Percentiles rank a stretch among this genome's conserved stretches.
phyloP scores from a whole-genome alignment of 2,797 vertebrate species.

The Phaenicophaeus curvirostris region DNA sequence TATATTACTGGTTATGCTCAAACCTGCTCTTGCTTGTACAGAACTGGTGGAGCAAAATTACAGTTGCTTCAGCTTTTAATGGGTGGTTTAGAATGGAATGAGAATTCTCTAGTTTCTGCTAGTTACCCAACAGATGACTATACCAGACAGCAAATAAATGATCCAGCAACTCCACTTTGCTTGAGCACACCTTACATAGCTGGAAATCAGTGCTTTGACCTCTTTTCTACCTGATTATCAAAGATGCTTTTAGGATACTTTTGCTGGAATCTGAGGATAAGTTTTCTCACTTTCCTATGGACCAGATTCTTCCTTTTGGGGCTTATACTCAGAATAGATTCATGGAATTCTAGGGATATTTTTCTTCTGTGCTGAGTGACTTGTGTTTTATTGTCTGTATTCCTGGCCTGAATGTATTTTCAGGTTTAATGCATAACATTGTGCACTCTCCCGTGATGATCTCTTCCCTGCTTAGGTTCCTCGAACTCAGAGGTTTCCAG shows the following conservation, averaged over 20 bases:
- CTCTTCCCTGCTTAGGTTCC: conserved; percentile 79
- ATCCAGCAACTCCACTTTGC: not conserved
- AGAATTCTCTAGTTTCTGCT: not conserved
- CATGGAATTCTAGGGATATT: not conserved
- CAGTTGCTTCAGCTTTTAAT: not conserved
- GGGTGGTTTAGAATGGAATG: not conserved
- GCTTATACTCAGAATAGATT: not conserved
- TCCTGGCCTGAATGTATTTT: not conserved
- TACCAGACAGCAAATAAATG: not conserved
- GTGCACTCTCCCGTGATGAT: not conserved
- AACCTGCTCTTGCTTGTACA: not conserved
- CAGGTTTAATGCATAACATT: not conserved
- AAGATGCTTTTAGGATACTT: not conserved
- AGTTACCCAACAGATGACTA: not conserved
- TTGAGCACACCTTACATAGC: not conserved
- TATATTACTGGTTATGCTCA: not conserved
- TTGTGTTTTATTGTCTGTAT: not conserved
- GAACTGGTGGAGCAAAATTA: not conserved
- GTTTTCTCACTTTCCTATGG: not conserved
- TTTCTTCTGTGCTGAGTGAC: not conserved
- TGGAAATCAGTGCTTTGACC: not conserved
- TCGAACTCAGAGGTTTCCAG: conserved; percentile 90
- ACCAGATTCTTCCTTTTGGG: not conserved
- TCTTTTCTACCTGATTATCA: not conserved
- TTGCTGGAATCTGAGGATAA: not conserved